Percentiles rank a stretch among this genome's conserved stretches.
Conservation (phyloP, 1,140 invertebrate species). For the Aphelenchoides besseyi region DNA sequence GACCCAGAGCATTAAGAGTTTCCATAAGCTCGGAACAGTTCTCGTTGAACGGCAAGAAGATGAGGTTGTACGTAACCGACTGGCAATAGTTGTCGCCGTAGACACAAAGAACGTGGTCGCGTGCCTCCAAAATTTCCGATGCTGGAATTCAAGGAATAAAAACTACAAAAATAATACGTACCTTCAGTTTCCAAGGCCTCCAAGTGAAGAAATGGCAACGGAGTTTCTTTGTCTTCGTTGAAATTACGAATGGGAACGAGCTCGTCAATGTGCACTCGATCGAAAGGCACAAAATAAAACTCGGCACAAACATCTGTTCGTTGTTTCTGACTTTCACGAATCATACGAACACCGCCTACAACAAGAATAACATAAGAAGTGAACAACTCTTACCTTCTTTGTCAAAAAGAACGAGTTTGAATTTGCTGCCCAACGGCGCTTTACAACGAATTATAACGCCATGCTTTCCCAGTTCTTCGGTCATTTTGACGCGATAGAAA, state of each 20-base stretch:
- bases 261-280: slow-evolving; percentile 51
- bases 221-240: too few relatives aligned
- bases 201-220: slow-evolving; percentile 55
- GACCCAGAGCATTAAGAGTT: slow-evolving; percentile 43
- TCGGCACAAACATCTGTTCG: slow-evolving; percentile 54
- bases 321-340: slow-evolving; percentile 58
- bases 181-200: slow-evolving; percentile 55
- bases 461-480: slow-evolving; percentile 29
- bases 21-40: slow-evolving; percentile 23
- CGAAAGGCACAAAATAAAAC: slow-evolving; percentile 62
- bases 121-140: slow-evolving; percentile 49
- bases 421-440: slow-evolving; percentile 58
- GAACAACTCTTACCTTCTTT: slow-evolving; percentile 48
- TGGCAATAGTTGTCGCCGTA: slow-evolving; percentile 45
- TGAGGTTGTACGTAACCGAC: slow-evolving; percentile 28
- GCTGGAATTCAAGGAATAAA: slow-evolving; percentile 33
- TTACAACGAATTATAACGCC: slow-evolving; percentile 61
- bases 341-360: slow-evolving; percentile 57
- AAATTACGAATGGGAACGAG: slow-evolving; percentile 57
- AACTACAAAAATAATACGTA: slow-evolving; percentile 18
- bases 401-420: slow-evolving; percentile 61
- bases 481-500: slow-evolving; percentile 56
- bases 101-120: slow-evolving; percentile 59
- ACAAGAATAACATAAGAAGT: slow-evolving; percentile 18
- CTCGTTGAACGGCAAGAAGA: slow-evolving; percentile 31